Evolutionary conservation across 2,797 vertebrate genomes (phyloP).

Genomic region (Acanthis flammea): DNA sequence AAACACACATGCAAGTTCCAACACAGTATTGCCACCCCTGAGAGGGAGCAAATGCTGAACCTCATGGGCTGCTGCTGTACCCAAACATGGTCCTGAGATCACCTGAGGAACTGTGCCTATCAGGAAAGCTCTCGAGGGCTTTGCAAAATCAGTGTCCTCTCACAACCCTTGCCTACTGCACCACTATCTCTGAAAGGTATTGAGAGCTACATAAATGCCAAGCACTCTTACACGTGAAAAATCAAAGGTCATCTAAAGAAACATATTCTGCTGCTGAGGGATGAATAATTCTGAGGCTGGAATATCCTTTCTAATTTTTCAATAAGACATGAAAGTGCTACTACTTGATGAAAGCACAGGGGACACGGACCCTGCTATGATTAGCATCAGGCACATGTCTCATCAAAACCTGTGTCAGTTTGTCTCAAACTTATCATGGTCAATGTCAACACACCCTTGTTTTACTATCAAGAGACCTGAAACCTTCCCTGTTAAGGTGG

Average conservation of each 20-base stretch:
- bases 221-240: background rate
- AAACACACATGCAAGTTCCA: background rate
- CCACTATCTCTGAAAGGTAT: background rate
- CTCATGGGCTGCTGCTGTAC: background rate
- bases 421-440: background rate
- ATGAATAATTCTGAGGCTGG: background rate
- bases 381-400: background rate
- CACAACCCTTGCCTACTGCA: background rate
- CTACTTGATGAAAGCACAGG: background rate
- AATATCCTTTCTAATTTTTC: background rate
- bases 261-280: background rate
- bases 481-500: background rate
- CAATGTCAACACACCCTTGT: background rate
- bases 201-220: background rate
- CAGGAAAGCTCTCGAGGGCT: background rate
- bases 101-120: background rate
- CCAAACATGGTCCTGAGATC: background rate
- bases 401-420: background rate
- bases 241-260: conserved; percentile 46
- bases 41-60: background rate
- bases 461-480: background rate
- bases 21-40: accelerated
- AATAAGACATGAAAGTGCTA: background rate
- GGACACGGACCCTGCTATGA: background rate
- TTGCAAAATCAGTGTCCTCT: background rate